Conservation (phyloP, 2,113 vertebrate genomes). For the Tachuris rubrigastra region DNA sequence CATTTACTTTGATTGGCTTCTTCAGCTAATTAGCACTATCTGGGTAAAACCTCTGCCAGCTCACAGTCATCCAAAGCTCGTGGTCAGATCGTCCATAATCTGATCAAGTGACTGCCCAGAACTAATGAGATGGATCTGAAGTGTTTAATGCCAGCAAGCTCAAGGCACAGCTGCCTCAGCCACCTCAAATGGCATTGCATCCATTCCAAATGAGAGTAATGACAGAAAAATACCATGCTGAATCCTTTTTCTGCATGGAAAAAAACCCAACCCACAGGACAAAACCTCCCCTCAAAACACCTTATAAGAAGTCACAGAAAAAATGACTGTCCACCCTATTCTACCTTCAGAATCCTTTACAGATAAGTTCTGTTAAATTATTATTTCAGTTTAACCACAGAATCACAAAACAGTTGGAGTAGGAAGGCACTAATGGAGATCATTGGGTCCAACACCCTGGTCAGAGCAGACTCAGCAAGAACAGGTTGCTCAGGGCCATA, state of each 20-base stretch:
- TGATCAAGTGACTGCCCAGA: slow-evolving; percentile 23
- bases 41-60: background rate
- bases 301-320: background rate
- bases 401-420: background rate
- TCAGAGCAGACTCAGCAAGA: background rate
- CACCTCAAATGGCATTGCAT: background rate
- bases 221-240: background rate
- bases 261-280: background rate
- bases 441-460: background rate
- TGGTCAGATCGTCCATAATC: slow-evolving; percentile 36
- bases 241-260: background rate
- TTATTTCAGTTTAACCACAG: background rate
- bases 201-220: background rate
- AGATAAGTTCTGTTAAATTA: background rate
- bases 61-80: background rate
- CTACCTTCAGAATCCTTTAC: background rate
- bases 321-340: background rate
- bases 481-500: background rate
- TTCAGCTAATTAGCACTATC: background rate
- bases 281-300: background rate
- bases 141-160: slow-evolving; percentile 21
- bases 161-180: background rate
- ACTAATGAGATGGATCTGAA: slow-evolving; percentile 52
- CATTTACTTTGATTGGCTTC: slow-evolving; percentile 16
- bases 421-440: background rate